These are phyloP conservation scores for Linyphia triangularis DNA, from an alignment of 2,888 invertebrate species.

Conservation along the genomic window DNA sequence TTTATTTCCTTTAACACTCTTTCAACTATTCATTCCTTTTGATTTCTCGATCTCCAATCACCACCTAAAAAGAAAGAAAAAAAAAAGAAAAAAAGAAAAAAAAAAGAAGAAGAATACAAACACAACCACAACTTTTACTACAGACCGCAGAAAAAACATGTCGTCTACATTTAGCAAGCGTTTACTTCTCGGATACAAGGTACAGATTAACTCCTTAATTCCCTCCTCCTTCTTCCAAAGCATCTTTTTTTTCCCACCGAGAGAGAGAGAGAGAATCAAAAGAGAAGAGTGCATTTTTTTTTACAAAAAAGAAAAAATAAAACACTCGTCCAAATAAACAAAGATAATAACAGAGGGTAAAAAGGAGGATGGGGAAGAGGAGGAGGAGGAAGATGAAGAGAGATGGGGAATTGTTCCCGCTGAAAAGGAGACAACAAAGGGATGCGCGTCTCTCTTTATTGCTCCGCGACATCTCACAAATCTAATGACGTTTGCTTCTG, in stretches of 20 bases:
- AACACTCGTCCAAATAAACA: constrained; percentile 54
- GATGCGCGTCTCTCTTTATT: constrained; percentile 60
- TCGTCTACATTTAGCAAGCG: constrained; percentile 25
- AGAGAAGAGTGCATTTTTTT: background rate
- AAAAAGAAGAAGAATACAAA: background rate
- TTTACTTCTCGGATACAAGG: constrained; percentile 17
- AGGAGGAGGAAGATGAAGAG: constrained; percentile 15
- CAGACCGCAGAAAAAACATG: background rate
- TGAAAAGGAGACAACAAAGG: constrained; percentile 56
- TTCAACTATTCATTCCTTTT: background rate
- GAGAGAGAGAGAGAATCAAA: constrained; percentile 5
- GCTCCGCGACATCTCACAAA: constrained; percentile 53
- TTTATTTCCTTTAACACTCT: too few relatives aligned
- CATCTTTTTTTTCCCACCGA: background rate
- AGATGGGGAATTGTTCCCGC: constrained; percentile 20
- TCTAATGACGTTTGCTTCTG: constrained; percentile 62
- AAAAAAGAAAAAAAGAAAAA: background rate
- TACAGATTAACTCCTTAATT: constrained; percentile 50
- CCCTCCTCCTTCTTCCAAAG: background rate
- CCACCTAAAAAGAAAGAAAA: background rate
- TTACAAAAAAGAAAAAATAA: too few relatives aligned
- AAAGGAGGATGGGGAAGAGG: background rate
- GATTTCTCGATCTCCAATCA: background rate
- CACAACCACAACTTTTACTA: background rate
- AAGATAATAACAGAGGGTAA: constrained; percentile 51